Percentiles rank a stretch among this genome's conserved stretches.
Evolutionary conservation across 2,797 vertebrate genomes (phyloP).

Genomic region (Melanotaenia boesemani): DNA sequence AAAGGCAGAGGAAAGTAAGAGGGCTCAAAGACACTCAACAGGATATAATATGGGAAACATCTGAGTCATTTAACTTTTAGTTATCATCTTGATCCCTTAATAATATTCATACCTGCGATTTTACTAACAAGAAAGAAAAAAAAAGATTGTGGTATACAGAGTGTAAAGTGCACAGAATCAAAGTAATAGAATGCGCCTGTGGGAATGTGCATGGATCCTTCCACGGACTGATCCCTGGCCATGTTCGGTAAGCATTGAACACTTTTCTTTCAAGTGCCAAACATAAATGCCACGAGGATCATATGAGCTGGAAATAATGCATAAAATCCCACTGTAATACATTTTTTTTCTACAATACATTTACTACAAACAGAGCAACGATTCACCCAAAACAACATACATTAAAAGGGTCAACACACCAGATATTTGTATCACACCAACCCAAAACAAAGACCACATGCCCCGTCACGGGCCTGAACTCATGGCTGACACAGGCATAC

Average conservation of each 20-base stretch:
- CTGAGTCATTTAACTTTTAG: conserved; percentile 53
- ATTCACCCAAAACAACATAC: conserved; percentile 37
- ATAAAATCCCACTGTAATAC: conserved; percentile 31
- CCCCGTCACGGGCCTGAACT: conserved; percentile 23
- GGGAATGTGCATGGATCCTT: conserved; percentile 67
- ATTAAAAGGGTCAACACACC: conserved; percentile 14
- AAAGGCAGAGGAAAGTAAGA: conserved; percentile 64
- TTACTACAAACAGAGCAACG: conserved; percentile 40
- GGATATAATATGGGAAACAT: conserved; percentile 50
- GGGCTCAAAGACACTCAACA: conserved; percentile 48
- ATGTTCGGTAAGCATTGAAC: conserved; percentile 33
- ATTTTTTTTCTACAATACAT: conserved; percentile 33
- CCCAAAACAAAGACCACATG: conserved; percentile 42
- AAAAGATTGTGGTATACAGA: conserved; percentile 43
- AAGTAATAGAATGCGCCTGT: conserved; percentile 56
- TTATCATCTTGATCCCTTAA: conserved; percentile 56
- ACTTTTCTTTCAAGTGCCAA: conserved; percentile 26
- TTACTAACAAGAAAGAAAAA: conserved; percentile 2
- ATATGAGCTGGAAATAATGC: conserved; percentile 38
- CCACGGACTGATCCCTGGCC: conserved; percentile 38
- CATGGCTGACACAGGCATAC: conserved; percentile 39
- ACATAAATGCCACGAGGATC: conserved; percentile 20
- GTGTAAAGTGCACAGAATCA: conserved; percentile 74
- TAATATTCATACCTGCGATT: conserved; percentile 15
- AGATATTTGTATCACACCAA: conserved; percentile 39